phyloP scores from a whole-genome alignment of 2,113 vertebrate genomes.

The Origma solitaria region DNA sequence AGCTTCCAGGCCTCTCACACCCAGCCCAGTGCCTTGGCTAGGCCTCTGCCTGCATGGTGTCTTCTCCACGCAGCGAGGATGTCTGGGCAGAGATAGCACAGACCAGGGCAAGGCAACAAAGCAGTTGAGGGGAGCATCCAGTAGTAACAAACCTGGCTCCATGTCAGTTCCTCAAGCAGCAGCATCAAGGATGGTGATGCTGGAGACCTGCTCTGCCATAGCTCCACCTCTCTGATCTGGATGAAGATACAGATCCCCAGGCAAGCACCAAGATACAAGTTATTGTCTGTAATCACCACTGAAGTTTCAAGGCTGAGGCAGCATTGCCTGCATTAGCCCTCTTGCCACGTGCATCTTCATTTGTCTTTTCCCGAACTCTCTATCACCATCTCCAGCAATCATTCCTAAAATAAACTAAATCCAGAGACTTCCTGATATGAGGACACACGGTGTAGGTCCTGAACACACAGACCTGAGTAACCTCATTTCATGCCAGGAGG shows the following conservation, averaged over 20 bases:
- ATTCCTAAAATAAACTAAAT: not conserved
- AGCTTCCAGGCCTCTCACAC: not conserved
- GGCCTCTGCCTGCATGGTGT: not conserved
- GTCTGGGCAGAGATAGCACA: not conserved
- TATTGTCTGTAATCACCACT: not conserved
- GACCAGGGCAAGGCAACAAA: not conserved
- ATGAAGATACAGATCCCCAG: not conserved
- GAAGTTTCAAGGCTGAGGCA: not conserved
- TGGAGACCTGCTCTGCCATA: not conserved
- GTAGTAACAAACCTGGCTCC: not conserved
- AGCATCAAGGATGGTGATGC: not conserved
- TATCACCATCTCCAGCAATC: not conserved
- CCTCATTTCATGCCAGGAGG: not conserved
- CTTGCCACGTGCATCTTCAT: not conserved
- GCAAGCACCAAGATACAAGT: not conserved
- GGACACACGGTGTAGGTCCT: not conserved
- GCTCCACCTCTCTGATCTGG: not conserved
- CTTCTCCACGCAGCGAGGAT: accelerated
- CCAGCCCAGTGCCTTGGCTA: not conserved
- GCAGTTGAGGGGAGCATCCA: not conserved
- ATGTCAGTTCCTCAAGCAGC: not conserved
- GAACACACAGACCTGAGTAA: not conserved
- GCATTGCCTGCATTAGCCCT: not conserved
- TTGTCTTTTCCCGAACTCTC: not conserved
- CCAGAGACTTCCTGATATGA: not conserved